Evolutionary conservation across 2,113 vertebrate species (phyloP).

Genomic region (Hirundichthys speculiger): DNA sequence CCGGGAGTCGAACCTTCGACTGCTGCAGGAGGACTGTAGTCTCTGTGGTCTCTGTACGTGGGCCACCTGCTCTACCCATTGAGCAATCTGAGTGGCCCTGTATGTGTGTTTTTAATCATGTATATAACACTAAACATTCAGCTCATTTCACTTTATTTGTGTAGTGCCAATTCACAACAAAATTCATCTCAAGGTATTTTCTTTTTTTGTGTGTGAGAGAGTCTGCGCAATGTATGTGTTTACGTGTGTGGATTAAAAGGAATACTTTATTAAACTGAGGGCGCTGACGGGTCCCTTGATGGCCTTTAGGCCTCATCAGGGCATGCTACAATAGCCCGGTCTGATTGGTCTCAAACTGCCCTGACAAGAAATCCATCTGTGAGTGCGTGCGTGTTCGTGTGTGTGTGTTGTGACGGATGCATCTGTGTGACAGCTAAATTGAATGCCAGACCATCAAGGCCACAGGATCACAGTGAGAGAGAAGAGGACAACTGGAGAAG

Average conservation of each 20-base stretch:
- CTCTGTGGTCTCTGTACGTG: too few species aligned
- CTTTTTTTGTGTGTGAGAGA: constrained; percentile 1
- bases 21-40: too few species aligned
- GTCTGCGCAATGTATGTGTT: not conserved
- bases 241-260: constrained; percentile 6
- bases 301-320: constrained; percentile 72
- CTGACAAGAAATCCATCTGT: constrained; percentile 78
- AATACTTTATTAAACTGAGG: not conserved
- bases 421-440: constrained; percentile 78
- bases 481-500: constrained; percentile 62
- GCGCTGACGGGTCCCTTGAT: constrained; percentile 56
- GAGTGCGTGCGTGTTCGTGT: constrained; percentile 19
- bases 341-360: constrained; percentile 78
- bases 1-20: too few species aligned
- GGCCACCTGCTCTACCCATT: too few species aligned
- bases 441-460: constrained; percentile 74
- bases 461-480: constrained; percentile 74
- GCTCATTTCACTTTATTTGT: too few species aligned
- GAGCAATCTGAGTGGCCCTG: too few species aligned
- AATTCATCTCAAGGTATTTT: too few species aligned
- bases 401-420: constrained; percentile 46
- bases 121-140: too few species aligned
- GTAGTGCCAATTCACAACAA: too few species aligned
- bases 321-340: constrained; percentile 66
- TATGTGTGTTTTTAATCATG: too few species aligned